phyloP scores from a whole-genome alignment of 1,140 invertebrate species.

The Augochlora pura region DNA sequence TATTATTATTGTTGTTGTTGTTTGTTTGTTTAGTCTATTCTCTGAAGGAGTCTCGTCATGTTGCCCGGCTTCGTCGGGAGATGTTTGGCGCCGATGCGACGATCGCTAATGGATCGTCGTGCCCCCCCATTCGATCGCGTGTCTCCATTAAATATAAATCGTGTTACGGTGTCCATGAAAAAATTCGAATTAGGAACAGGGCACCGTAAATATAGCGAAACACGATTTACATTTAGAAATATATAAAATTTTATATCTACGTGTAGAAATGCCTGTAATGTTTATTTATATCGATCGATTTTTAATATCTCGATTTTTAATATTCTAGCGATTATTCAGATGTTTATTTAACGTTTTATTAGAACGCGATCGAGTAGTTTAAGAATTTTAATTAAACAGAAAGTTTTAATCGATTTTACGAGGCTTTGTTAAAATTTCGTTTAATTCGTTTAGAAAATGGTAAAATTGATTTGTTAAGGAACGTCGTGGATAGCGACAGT shows the following conservation, averaged over 20 bases:
- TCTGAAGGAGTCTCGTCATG: conserved; percentile 68
- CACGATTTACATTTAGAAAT: neutral
- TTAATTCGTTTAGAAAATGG: too few species aligned
- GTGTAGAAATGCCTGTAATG: neutral
- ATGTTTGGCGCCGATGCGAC: neutral
- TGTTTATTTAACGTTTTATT: neutral
- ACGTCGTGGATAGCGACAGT: too few species aligned
- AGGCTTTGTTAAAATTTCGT: too few species aligned
- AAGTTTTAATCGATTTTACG: too few species aligned
- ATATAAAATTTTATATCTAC: neutral
- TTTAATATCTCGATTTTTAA: too few species aligned
- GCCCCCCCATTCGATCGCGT: neutral
- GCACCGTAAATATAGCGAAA: neutral
- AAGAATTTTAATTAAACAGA: too few species aligned
- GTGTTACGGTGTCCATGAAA: neutral
- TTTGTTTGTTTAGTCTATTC: conserved; percentile 78
- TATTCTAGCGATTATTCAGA: too few species aligned
- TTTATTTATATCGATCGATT: too few species aligned
- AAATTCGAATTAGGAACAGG: too few species aligned
- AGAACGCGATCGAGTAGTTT: too few species aligned
- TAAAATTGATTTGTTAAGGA: too few species aligned
- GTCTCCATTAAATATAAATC: neutral
- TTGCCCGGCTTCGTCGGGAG: conserved; percentile 71
- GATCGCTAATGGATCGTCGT: neutral
- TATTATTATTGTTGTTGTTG: conserved; percentile 77